phyloP scores from a whole-genome alignment of 2,113 vertebrate genomes.

The Oryzias woworae region DNA sequence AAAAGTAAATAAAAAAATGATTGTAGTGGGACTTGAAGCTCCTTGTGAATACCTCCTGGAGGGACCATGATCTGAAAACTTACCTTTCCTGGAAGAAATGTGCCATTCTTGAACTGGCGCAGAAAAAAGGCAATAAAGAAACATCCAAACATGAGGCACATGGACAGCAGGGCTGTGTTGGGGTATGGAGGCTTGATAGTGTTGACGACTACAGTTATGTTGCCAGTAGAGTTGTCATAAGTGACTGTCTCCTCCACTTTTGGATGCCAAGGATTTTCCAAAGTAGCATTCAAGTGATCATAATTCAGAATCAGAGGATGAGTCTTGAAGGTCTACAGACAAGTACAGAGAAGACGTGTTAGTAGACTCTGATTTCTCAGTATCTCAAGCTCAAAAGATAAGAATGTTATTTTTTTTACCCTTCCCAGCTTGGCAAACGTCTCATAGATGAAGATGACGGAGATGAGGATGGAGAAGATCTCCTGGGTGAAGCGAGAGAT shows the following conservation, averaged over 20 bases:
- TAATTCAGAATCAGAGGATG: constrained; percentile 82
- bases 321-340: constrained; percentile 77
- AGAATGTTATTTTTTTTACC: constrained; percentile 67
- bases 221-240: constrained; percentile 64
- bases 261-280: constrained; percentile 72
- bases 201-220: background rate
- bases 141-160: constrained; percentile 92
- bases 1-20: no score
- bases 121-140: constrained; percentile 91
- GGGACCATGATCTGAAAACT: constrained; percentile 10
- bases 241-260: constrained; percentile 34
- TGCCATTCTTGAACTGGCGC: constrained; percentile 93
- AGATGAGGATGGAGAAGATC: constrained; percentile 99
- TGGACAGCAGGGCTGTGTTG: constrained; percentile 94
- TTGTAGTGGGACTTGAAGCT: no score
- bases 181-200: constrained; percentile 64
- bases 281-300: constrained; percentile 61
- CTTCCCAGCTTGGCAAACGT: constrained; percentile 89
- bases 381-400: background rate
- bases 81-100: constrained; percentile 91
- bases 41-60: background rate
- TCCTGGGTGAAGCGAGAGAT: constrained; percentile 98
- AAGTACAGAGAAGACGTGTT: constrained; percentile 3
- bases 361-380: no score
- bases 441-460: constrained; percentile 98